Percentiles rank a stretch among this genome's conserved stretches.
These are phyloP conservation scores for Chaetorhynchus papuensis DNA, from an alignment of 2,113 vertebrate species.

Conservation along the genomic window DNA sequence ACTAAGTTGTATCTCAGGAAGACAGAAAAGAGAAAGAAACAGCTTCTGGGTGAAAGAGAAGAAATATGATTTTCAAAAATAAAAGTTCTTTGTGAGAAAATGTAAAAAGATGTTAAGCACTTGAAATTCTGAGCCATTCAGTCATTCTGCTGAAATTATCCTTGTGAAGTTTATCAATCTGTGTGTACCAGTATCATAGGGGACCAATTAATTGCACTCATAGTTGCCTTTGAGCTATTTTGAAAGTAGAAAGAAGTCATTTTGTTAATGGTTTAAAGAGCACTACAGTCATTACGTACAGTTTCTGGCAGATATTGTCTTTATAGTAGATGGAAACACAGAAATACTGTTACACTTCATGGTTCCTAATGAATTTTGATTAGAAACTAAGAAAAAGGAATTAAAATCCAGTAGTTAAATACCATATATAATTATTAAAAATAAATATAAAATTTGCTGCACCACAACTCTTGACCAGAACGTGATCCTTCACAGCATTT, in stretches of 20 bases:
- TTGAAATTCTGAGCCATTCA: slow-evolving; percentile 16
- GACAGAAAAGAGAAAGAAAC: not conserved
- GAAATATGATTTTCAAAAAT: not conserved
- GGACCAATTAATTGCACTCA: slow-evolving; percentile 54
- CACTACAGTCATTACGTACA: not conserved
- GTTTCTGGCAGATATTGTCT: not conserved
- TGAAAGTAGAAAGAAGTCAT: slow-evolving; percentile 29
- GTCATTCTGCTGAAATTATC: not conserved
- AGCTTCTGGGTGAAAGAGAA: not conserved
- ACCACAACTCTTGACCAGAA: not conserved
- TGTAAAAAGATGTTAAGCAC: not conserved
- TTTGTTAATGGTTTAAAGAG: slow-evolving; percentile 53
- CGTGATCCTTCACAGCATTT: not conserved
- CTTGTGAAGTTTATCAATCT: slow-evolving; percentile 4
- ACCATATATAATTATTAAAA: not conserved
- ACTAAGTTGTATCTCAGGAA: not conserved
- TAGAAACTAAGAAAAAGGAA: not conserved
- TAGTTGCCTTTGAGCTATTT: slow-evolving; percentile 47
- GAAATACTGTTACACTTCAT: not conserved
- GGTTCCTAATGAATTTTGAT: slow-evolving; percentile 5
- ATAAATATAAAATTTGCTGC: not conserved
- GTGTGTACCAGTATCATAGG: slow-evolving; percentile 33
- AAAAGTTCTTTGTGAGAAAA: not conserved
- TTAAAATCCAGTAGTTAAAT: not conserved
- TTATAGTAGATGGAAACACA: not conserved